These are phyloP conservation scores for Nomada flava DNA, from an alignment of 2,888 invertebrate genomes.

Conservation along the genomic window DNA sequence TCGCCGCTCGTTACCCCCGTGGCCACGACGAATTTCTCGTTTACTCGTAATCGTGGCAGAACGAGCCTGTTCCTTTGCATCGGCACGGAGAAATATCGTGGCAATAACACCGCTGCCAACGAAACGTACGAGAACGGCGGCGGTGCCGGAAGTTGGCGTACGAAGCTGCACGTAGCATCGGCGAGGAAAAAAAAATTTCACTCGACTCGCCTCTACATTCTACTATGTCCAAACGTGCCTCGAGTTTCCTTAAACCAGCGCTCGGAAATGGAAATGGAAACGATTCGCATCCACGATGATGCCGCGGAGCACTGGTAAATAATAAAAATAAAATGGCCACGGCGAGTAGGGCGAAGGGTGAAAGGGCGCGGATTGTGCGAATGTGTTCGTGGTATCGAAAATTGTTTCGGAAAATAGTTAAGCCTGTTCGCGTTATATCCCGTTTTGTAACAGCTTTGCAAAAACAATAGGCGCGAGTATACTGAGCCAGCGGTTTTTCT, in stretches of 20 bases:
- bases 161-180: slow-evolving; percentile 24
- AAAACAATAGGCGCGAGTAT: too few species aligned
- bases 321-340: too few species aligned
- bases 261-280: background rate
- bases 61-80: slow-evolving; percentile 29
- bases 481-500: too few species aligned
- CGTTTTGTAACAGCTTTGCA: too few species aligned
- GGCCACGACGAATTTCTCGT: background rate
- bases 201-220: background rate
- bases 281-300: background rate
- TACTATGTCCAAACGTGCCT: background rate
- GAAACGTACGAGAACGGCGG: slow-evolving; percentile 40
- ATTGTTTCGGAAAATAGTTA: too few species aligned
- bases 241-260: background rate
- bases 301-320: background rate
- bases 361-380: too few species aligned
- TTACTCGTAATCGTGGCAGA: slow-evolving; percentile 13
- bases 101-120: slow-evolving; percentile 38
- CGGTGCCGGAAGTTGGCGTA: background rate
- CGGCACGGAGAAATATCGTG: slow-evolving; percentile 40
- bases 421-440: too few species aligned
- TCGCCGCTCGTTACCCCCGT: background rate
- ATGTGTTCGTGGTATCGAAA: too few species aligned
- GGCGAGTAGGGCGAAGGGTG: too few species aligned
- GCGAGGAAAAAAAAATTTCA: slow-evolving; percentile 3